Evolutionary conservation across 2,113 vertebrate species (phyloP), one percentile per base, ranked within the genome.

Genomic region (Eulemur rufifrons): DNA sequence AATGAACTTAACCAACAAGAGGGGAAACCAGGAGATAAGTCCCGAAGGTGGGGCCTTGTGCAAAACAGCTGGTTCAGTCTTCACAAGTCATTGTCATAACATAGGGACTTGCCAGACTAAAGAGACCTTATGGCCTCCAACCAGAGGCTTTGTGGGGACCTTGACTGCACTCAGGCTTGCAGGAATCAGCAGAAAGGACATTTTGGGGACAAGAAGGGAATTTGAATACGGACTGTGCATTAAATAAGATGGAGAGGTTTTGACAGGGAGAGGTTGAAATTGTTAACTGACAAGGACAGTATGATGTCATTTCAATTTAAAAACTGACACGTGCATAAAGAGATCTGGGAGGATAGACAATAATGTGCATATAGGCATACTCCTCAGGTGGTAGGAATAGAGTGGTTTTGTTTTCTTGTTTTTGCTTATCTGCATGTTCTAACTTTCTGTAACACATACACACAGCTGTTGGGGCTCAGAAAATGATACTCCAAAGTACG

Each of bases 121-220:
- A 45, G 63, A 78, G 66, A 32, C 74, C 25, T 20, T 21, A 83
- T 39, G 15, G 45, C 27, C 37, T 17, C 11, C 37, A 13, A 6
- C 15, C 14, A 32, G 63, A 87, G 50, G 42, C 81, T 47, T 42
- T n/a, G 37, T 4, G 13, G 39, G 21, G 74, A 66, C 39, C 37
- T 27, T 5, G 8, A 13, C 11, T 20, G n/a, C 52, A 45, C 10
- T 27, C 12, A 2, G 0, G 2, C n/a, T 34, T n/a, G 4, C 52
- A 37, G 3, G 7, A 34, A 34, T 61, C 45, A 13, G 34, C 39
- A 1, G 15, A 20, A 47, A n/a, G 69, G 89, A 42, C 37, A 1
- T 29, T 45, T 32, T 15, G 21, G 20, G 77, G 37, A 32, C 47
- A 25, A 34, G 2, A 9, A 61, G 45, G 29, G 68, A 83, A 71